phyloP scores from a whole-genome alignment of 2,113 vertebrate species.

The Indicator indicator region DNA sequence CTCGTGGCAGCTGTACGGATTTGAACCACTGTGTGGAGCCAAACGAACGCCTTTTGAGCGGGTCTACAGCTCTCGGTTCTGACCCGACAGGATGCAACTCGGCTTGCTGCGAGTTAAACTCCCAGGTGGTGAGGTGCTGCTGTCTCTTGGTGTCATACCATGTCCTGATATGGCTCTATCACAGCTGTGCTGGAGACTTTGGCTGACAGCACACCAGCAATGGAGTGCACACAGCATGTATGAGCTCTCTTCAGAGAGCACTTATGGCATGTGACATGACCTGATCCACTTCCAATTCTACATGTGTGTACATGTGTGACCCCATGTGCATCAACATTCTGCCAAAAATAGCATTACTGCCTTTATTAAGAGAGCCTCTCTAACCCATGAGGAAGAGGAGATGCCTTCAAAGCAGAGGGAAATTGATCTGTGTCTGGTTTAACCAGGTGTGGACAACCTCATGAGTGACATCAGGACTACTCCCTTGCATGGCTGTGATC shows the following conservation, averaged over 20 bases:
- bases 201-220: not conserved
- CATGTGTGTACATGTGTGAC: too few species aligned
- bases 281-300: not conserved
- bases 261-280: fast-evolving
- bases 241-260: not conserved
- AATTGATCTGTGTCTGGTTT: not conserved
- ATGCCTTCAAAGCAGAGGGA: not conserved
- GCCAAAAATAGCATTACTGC: not conserved
- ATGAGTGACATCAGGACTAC: not conserved
- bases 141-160: not conserved
- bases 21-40: conserved; percentile 3
- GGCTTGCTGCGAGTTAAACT: fast-evolving
- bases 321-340: not conserved
- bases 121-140: not conserved
- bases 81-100: fast-evolving
- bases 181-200: not conserved
- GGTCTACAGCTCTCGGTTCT: not conserved
- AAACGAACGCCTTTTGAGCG: not conserved
- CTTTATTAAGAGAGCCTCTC: not conserved
- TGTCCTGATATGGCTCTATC: not conserved
- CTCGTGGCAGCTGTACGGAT: not conserved
- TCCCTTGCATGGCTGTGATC: not conserved
- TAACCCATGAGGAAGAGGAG: not conserved
- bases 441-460: not conserved
- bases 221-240: not conserved